Evolutionary conservation across 2,797 vertebrate species (phyloP), one percentile per base, ranked within the genome.

Genomic region (Microctenopoma stevenorrisi): DNA sequence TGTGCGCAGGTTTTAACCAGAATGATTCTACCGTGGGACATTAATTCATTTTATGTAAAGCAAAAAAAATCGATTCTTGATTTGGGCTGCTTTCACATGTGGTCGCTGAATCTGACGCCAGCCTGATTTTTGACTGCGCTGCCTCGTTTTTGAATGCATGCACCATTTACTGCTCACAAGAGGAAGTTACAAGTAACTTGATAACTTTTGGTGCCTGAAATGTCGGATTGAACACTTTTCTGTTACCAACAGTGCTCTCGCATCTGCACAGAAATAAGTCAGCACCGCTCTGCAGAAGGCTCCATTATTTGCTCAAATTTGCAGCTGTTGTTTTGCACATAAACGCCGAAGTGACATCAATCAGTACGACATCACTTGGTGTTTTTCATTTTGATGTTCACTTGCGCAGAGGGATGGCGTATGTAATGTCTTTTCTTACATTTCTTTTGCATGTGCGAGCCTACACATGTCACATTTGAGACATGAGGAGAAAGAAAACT

Each of bases 261-360:
- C 14, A 5, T 33, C 30, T 33, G 30, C 4, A 33, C 30, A 33
- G 7, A 33, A 30, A 33, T 5, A 33, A 7, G 26, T n/a, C 25
- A 15, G 11, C 4, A 13, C 30, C 44, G 5, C 33, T 51, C 48
- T 0, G 15, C 8, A 43, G 38, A 35, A 47, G 37, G 7, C 38
- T 2, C 3, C 43, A 6, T 8, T 11, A 18, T 52, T 26, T 22
- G 11, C 44, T 52, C 8, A 60, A 4, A 53, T 13, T 13, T 16
- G 62, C 72, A 74, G 63, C 56, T 58, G 33, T 44, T 37, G 8
- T 7, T 61, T 18, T 51, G 43, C 51, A 30, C 38, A 51, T 55
- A 58, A 65, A 43, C 47, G 44, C 48, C 30, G 55, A 74, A 69
- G 38, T 11, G 18, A 47, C n/a, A 9, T 2, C 2, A 10, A 13